Base-by-base conservation (phyloP, 2,888 invertebrate species). In the Drosophila suboccidentalis region DNA sequence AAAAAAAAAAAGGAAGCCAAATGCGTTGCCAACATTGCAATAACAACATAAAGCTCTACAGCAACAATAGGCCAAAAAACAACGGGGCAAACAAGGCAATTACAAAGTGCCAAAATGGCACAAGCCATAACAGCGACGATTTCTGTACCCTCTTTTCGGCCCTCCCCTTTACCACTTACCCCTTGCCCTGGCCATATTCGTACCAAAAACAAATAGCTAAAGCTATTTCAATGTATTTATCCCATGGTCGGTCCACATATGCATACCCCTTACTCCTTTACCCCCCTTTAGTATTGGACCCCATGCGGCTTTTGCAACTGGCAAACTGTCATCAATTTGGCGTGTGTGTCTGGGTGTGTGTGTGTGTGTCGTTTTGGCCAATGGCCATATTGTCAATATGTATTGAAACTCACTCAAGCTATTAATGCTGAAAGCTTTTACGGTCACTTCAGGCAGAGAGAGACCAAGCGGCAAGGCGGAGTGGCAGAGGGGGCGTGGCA, bases 391-490 rank as follows among this genome's bases (percentile, higher is more conserved):
- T 85, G 89, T 87, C 89, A 89, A 85, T 85, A 89, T 84, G 84
- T 85, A 85, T 85, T 85, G 84, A 85, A 89, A 85, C 89, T 78
- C 89, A 90, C 90, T 88, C 88, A 90, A 90, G 90, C 88, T 81
- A 87, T 89, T 87, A 90, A 79, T 79, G 85, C 84, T 83, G 86
- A 88, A 81, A 84, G 85, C 89, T 86, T 86, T 86, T 89, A 89
- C 82, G 85, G 85, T 80, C 89, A 87, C 89, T 86, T 86, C 85
- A 82, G 83, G 88, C 87, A 74, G 29, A 29, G 8, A 29, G 19
- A 38, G 47, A 57, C 59, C 61, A 49, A 49, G 65, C 43, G n/a
- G 49, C 4, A n/a, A 17, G 39, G 36, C 63, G 71, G 43, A 51
- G 46, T 32, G 58, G 51, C 43, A 41, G 8, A 51, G 54, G 38